Evolutionary conservation across 2,113 vertebrate genomes (phyloP), one percentile per base, ranked within the genome.

Genomic region (Anhinga rufa): DNA sequence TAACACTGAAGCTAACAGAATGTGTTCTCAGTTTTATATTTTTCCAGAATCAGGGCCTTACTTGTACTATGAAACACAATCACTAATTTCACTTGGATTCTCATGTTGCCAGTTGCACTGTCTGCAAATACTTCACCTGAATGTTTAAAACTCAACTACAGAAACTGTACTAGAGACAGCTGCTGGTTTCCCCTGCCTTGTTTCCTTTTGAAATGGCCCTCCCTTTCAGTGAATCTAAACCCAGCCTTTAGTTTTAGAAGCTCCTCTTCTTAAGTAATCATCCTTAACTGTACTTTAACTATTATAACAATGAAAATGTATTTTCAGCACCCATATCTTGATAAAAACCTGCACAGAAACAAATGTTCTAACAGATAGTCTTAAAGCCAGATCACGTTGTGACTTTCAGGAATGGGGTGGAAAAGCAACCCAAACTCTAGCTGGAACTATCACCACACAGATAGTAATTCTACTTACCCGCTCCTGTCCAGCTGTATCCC

Each of bases 401-500:
- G 57, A 60, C 66, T 44, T 88, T 18, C 34, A 71, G 31, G 8
- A 21, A 6, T 25, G 32, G 34, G 31, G 31, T 0, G 82, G 32
- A 64, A 82, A 69, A 69, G 44, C 29, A 82, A 8, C 26, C 18
- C 58, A 31, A 85, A 11, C 25, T 66, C 68, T 42, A 61, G 32
- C 4, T 42, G 68, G n/a, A 75, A 16, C 60, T 48, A 42, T 31
- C 26, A 32, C n/a, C 29, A 24, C 29, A 24, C 32, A 82, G 82
- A 86, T 66, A 38, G 4, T 86, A 81, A 48, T 55, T 92, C 29
- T 92, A 98, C 99, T 98, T 82, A 99, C 99, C 98, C 99, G 97
- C 76, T 99, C 99, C 96, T 99, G 99, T 96, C 99, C 99, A 78
- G 99, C 99, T 51, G 99, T 99, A 94, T 99, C 99, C 99, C 99